Percentiles rank a stretch among this genome's conserved stretches.
Conservation (phyloP, 1,140 invertebrate genomes). For the Orchestia grillus region DNA sequence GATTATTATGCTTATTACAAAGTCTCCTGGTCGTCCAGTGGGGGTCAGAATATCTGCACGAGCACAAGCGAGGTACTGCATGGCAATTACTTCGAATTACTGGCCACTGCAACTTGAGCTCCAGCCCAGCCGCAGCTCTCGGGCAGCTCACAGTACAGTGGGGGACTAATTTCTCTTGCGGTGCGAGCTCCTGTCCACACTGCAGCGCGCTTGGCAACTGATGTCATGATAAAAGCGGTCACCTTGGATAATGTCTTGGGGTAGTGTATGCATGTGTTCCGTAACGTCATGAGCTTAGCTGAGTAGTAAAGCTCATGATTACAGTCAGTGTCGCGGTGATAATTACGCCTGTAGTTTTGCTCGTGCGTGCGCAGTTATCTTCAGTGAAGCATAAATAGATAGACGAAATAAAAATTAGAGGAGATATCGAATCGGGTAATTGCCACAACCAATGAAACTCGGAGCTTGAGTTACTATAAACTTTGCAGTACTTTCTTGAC, state of each 20-base stretch:
- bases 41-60: background rate
- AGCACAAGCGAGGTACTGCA: background rate
- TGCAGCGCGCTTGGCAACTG: background rate
- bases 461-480: background rate
- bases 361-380: background rate
- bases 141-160: background rate
- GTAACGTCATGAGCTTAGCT: background rate
- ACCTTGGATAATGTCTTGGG: background rate
- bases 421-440: background rate
- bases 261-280: background rate
- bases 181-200: background rate
- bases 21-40: background rate
- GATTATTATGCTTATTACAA: conserved; percentile 17
- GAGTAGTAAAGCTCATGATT: background rate
- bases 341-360: background rate
- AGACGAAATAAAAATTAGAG: too few species aligned
- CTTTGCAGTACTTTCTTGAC: background rate
- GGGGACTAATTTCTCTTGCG: background rate
- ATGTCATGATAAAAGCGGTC: background rate
- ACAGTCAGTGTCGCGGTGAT: background rate
- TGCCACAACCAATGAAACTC: background rate
- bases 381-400: background rate
- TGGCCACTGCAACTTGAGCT: conserved; percentile 11
- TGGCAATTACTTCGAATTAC: conserved; percentile 26
- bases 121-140: background rate